Evolutionary conservation across 1,140 invertebrate species (phyloP).

Genomic region (Psilanteris sp.): DNA sequence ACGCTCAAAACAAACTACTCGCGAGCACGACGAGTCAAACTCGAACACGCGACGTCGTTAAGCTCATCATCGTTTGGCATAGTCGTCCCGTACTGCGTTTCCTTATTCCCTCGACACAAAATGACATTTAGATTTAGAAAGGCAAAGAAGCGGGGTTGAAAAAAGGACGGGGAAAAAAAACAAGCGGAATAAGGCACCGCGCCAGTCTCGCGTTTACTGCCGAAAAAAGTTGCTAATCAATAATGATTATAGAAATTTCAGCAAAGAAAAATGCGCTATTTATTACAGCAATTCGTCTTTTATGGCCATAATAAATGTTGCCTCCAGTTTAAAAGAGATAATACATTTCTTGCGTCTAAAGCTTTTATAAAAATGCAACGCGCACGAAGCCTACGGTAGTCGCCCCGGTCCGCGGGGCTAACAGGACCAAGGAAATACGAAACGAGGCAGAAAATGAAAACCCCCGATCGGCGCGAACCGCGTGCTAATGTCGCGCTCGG

Average conservation of each 20-base stretch:
- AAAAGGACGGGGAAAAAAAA: no score
- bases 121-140: conserved; percentile 62
- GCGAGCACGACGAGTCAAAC: conserved; percentile 40
- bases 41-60: conserved; percentile 56
- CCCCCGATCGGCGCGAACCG: no score
- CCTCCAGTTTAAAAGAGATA: conserved; percentile 7
- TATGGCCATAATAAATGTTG: conserved; percentile 29
- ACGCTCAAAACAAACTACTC: conserved; percentile 58
- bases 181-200: conserved; percentile 8
- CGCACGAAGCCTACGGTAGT: no score
- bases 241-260: conserved; percentile 38
- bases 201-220: conserved; percentile 5
- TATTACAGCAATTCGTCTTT: conserved; percentile 27
- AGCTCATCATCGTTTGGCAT: conserved; percentile 47
- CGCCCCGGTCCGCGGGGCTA: no score
- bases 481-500: no score
- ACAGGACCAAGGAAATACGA: no score
- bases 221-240: conserved; percentile 29
- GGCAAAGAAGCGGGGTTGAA: no score
- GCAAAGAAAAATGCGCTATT: conserved; percentile 11
- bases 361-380: conserved; percentile 12
- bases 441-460: no score
- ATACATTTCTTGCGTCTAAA: conserved; percentile 2
- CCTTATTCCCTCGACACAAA: conserved; percentile 40
- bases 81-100: conserved; percentile 30